These are phyloP conservation scores for Sminthurides bifidus DNA, from an alignment of 1,140 invertebrate species.

Conservation along the genomic window DNA sequence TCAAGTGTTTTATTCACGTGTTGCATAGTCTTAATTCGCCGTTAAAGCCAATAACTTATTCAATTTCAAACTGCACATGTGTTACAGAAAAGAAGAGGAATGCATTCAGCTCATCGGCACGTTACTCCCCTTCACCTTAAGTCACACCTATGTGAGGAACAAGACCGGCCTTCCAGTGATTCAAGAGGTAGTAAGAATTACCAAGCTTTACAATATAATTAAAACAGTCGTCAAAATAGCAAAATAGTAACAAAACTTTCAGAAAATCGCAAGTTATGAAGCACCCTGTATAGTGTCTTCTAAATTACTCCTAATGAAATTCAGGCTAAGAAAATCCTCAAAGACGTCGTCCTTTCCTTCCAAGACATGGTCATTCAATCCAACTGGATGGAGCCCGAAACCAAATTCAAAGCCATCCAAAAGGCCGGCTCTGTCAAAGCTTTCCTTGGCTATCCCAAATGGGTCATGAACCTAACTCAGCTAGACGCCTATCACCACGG, in stretches of 20 bases:
- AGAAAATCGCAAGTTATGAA: background rate
- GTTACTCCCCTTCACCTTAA: constrained; percentile 24
- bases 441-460: constrained; percentile 54
- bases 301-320: background rate
- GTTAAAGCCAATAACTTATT: no score
- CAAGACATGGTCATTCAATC: constrained; percentile 43
- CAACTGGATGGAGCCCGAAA: constrained; percentile 49
- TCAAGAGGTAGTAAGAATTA: constrained; percentile 17
- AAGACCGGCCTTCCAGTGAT: constrained; percentile 16
- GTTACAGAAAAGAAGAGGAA: constrained; percentile 20
- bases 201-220: no score
- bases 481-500: constrained; percentile 39
- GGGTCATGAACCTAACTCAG: constrained; percentile 44
- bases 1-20: background rate
- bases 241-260: no score
- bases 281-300: background rate
- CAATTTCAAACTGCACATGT: constrained; percentile 5
- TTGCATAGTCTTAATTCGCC: constrained; percentile 11
- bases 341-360: constrained; percentile 46
- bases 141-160: constrained; percentile 23
- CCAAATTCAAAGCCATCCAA: constrained; percentile 43
- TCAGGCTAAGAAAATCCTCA: constrained; percentile 52
- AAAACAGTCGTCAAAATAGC: background rate
- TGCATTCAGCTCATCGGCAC: constrained; percentile 24
- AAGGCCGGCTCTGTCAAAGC: constrained; percentile 48